These are phyloP conservation scores for Ormyrus rosae DNA, from an alignment of 2,888 invertebrate genomes.

Conservation along the genomic window DNA sequence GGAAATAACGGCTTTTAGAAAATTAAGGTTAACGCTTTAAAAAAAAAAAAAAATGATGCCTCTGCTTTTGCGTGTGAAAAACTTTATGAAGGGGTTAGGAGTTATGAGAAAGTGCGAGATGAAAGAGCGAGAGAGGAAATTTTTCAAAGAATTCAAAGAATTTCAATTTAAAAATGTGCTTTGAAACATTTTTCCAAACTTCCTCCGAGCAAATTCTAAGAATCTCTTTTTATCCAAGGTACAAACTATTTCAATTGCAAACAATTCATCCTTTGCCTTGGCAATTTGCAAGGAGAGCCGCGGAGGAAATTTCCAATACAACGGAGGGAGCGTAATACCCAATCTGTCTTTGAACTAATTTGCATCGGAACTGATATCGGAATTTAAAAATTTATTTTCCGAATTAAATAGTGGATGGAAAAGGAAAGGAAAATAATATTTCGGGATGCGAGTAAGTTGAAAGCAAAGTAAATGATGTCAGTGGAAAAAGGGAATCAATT, in stretches of 20 bases:
- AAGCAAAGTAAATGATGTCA: no score
- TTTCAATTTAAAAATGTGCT: slow-evolving; percentile 33
- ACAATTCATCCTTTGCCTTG: not conserved
- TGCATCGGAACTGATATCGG: no score
- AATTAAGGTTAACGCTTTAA: slow-evolving; percentile 21
- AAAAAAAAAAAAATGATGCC: not conserved
- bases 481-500: no score
- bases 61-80: not conserved
- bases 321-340: not conserved
- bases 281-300: not conserved
- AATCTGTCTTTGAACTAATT: no score
- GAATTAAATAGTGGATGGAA: no score
- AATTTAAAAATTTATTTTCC: no score
- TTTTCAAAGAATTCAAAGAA: slow-evolving; percentile 38
- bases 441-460: no score
- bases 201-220: slow-evolving; percentile 16
- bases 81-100: slow-evolving; percentile 21
- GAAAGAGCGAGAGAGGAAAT: slow-evolving; percentile 16
- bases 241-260: slow-evolving; percentile 17
- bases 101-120: slow-evolving; percentile 21
- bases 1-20: slow-evolving; percentile 15
- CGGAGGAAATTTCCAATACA: not conserved
- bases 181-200: slow-evolving; percentile 16
- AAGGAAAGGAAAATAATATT: no score
- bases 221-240: not conserved